Base-by-base conservation (phyloP, 1,140 invertebrate genomes). In the Zaprionus nigranus region DNA sequence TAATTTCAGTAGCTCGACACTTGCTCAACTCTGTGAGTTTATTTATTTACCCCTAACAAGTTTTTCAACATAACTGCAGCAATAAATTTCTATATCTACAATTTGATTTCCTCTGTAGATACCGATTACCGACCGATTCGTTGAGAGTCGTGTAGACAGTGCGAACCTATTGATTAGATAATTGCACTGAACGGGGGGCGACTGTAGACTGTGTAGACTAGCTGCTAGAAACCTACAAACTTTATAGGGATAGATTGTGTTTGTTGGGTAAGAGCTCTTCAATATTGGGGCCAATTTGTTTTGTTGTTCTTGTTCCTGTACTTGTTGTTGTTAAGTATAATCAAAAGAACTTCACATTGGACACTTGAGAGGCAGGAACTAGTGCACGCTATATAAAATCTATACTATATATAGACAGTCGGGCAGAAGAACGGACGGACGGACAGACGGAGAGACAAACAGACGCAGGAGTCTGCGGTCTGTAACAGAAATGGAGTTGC, bases 81-180 rank as follows among this genome's bases (percentile, higher is more conserved):
- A 57, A 74, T 74, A 74, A 68, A 69, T 56, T 56, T 43, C 59
- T 68, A 51, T 63, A 28, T 43, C 40, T 58, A 34, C 34, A 62
- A 69, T 69, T 65, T 43, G 74, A 59, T 88, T 87, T 54, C 78
- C 74, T 84, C 85, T 84, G 84, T 87, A 87, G 84, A 81, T 81
- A 87, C 81, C 81, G 84, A 60, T 70, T 51, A 40, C 11, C 36
- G 26, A 12, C 5, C 40, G 58, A 78, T 77, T 17, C 53, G 15
- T 43, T 15, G 38, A 57, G 36, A 58, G 61, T 74, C 59, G 57
- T 59, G 58, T 66, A 81, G 71, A 84, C 83, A 78, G 80, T 83
- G 83, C 84, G 74, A 88, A 83, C 80, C 78, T 81, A 84, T 87
- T 90, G 84, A 87, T 87, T 87, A 87, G 84, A 87, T 87, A 88